These are phyloP conservation scores for Rotaria socialis DNA, from an alignment of 2,888 invertebrate genomes.

Conservation along the genomic window DNA sequence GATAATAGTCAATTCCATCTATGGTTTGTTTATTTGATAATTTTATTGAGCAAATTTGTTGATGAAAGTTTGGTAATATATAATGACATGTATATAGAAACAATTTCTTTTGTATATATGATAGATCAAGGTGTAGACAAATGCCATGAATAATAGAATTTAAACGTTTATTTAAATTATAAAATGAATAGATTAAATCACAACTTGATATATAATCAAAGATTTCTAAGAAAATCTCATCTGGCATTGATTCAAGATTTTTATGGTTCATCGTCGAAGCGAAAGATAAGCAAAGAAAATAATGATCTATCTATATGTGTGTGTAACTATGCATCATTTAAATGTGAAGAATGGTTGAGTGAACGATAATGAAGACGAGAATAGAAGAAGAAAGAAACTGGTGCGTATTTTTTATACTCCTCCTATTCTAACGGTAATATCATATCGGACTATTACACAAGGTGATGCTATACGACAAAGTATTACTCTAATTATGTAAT, in stretches of 20 bases:
- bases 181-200: neutral
- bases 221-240: constrained; percentile 5
- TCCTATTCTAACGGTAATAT: neutral
- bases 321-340: neutral
- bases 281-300: neutral
- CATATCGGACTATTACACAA: neutral
- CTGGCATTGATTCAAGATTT: neutral
- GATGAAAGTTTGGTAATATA: neutral
- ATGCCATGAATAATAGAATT: neutral
- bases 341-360: neutral
- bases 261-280: neutral
- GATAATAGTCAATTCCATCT: neutral
- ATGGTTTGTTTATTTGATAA: neutral
- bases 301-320: neutral
- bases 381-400: neutral
- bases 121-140: neutral
- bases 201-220: constrained; percentile 11
- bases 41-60: neutral
- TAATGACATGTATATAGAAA: neutral
- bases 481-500: neutral
- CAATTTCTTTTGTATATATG: neutral
- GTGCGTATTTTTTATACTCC: neutral
- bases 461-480: neutral
- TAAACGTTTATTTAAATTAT: constrained; percentile 11
- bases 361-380: neutral